Conservation (phyloP, 2,888 invertebrate genomes). For the Cryptophagus acutangulus region DNA sequence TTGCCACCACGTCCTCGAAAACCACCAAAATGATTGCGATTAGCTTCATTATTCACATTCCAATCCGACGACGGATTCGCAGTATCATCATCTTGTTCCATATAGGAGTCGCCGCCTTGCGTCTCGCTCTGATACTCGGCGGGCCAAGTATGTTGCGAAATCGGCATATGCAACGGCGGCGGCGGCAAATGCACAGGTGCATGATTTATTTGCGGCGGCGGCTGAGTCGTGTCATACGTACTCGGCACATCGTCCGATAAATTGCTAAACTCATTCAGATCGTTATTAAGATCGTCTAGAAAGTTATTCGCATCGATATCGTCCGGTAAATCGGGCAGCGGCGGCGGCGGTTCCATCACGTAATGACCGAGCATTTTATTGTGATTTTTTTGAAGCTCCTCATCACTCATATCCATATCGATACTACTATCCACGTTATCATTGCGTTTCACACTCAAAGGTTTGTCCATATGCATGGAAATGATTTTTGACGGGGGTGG, state of each 20-base stretch:
- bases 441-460: constrained; percentile 8
- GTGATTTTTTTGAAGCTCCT: constrained; percentile 49
- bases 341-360: constrained; percentile 39
- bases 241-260: constrained; percentile 18
- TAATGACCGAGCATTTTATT: constrained; percentile 21
- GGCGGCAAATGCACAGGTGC: constrained; percentile 5
- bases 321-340: constrained; percentile 44
- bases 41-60: no score
- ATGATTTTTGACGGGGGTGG: constrained; percentile 47
- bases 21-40: constrained; percentile 1
- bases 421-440: constrained; percentile 63
- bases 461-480: not conserved
- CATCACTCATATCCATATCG: constrained; percentile 85
- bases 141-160: constrained; percentile 16
- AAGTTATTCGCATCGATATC: constrained; percentile 44
- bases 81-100: constrained; percentile 11
- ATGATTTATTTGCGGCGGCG: constrained; percentile 13
- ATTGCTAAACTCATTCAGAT: constrained; percentile 36
- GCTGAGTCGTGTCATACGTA: constrained; percentile 6
- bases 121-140: constrained; percentile 10
- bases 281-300: constrained; percentile 41
- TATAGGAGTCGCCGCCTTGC: constrained; percentile 12
- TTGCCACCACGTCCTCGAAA: constrained; percentile 5
- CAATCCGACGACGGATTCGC: constrained; percentile 2
- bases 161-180: constrained; percentile 7